Evolutionary conservation across 2,797 vertebrate species (phyloP).

Genomic region (Gymnodraco acuticeps): DNA sequence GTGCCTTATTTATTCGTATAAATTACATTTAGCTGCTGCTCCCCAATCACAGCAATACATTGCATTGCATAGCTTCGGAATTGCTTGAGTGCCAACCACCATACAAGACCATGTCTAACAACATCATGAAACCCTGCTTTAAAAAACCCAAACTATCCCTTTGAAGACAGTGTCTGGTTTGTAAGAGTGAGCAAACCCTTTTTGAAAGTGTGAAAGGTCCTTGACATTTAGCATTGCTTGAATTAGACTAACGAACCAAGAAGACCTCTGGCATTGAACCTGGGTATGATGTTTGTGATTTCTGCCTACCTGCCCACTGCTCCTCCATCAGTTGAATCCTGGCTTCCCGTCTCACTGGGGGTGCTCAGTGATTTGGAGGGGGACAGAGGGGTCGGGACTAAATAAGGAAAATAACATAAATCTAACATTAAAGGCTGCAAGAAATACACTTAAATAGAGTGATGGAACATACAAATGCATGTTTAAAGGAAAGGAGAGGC

Average conservation of each 20-base stretch:
- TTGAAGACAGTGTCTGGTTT: too few relatives aligned
- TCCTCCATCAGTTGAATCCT: conserved; percentile 95
- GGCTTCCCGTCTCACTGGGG: conserved; percentile 97
- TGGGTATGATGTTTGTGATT: neutral
- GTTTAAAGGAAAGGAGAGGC: conserved; percentile 75
- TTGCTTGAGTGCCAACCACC: too few relatives aligned
- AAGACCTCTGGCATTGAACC: neutral
- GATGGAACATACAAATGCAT: conserved; percentile 66
- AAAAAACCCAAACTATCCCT: too few relatives aligned
- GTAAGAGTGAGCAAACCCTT: neutral
- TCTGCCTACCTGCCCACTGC: conserved; percentile 90
- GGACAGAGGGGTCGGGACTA: conserved; percentile 97
- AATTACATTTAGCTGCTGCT: too few relatives aligned
- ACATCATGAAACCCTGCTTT: too few relatives aligned
- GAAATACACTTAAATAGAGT: conserved; percentile 85
- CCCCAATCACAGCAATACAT: too few relatives aligned
- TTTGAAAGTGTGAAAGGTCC: neutral
- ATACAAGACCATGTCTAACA: too few relatives aligned
- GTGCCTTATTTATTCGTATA: too few relatives aligned
- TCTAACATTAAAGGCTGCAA: conserved; percentile 92
- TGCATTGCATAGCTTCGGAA: too few relatives aligned
- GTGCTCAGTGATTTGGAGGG: conserved; percentile 99
- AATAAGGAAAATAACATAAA: conserved; percentile 94
- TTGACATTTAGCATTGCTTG: neutral
- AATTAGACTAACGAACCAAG: neutral